These are phyloP conservation scores for Rhinichthys klamathensis DNA, from an alignment of 2,113 vertebrate genomes.

Conservation along the genomic window DNA sequence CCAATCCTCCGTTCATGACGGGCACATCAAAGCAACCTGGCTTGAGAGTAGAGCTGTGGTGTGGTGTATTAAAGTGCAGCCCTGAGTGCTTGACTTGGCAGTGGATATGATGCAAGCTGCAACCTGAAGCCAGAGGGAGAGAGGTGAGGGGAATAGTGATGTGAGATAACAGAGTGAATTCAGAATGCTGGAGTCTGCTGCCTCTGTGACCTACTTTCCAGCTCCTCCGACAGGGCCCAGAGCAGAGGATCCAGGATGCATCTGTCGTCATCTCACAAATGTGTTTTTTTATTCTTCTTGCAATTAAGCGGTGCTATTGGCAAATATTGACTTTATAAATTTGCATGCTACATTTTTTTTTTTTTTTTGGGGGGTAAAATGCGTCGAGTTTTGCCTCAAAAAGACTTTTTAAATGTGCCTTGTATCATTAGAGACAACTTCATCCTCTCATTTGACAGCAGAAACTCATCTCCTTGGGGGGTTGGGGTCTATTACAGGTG, in stretches of 20 bases:
- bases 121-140: conserved; percentile 40
- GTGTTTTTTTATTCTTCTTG: background rate
- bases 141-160: conserved; percentile 54
- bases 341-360: background rate
- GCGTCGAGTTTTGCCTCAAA: background rate
- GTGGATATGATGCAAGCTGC: conserved; percentile 41
- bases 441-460: conserved; percentile 19
- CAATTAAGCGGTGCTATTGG: conserved; percentile 3
- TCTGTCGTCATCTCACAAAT: conserved; percentile 22
- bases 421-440: conserved; percentile 14
- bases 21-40: conserved; percentile 37
- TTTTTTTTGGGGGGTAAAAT: background rate
- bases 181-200: conserved; percentile 46
- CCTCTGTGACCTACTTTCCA: conserved; percentile 53
- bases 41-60: conserved; percentile 11
- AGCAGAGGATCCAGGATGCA: conserved; percentile 45
- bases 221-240: conserved; percentile 2
- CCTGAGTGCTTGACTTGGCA: conserved; percentile 38
- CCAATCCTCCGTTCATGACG: background rate
- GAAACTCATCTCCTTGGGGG: background rate
- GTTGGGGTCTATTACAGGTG: conserved; percentile 27
- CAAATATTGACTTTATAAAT: conserved; percentile 12
- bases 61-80: conserved; percentile 27
- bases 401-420: background rate
- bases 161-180: conserved; percentile 48